A percentile compares a stretch with the other conserved stretches of the same genome.
phyloP scores from a whole-genome alignment of 2,113 vertebrate genomes.

The Microcebus lehilahytsara region DNA sequence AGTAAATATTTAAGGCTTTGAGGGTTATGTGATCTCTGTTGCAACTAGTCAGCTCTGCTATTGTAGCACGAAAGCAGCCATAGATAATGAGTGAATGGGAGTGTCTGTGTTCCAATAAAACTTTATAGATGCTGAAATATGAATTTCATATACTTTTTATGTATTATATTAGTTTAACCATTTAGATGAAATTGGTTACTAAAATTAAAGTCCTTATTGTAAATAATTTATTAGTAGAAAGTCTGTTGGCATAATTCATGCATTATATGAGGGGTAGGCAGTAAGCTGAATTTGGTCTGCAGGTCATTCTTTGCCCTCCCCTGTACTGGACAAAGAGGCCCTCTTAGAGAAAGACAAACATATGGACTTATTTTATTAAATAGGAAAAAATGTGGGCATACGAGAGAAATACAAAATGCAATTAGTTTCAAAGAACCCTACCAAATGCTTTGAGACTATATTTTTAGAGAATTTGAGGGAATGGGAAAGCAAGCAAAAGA shows the following conservation, averaged over 20 bases:
- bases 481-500: slow-evolving; percentile 36
- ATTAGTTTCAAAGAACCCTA: neutral
- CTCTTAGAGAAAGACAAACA: neutral
- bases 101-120: slow-evolving; percentile 1
- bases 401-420: neutral
- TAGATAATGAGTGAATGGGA: neutral
- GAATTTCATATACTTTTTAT: slow-evolving; percentile 46
- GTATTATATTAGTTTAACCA: neutral
- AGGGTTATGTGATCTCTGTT: neutral
- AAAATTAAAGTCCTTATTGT: neutral
- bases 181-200: slow-evolving; percentile 35
- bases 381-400: neutral
- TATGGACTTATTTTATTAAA: neutral
- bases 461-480: slow-evolving; percentile 29
- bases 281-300: neutral
- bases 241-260: neutral
- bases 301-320: neutral
- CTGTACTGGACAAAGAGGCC: neutral
- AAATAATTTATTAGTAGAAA: slow-evolving; percentile 26
- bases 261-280: neutral
- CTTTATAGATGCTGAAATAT: slow-evolving; percentile 8
- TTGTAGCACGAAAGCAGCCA: neutral
- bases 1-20: slow-evolving; percentile 11
- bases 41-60: neutral
- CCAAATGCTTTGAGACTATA: neutral